Conservation (phyloP, 2,888 invertebrate genomes). For the Melitaea athalia region DNA sequence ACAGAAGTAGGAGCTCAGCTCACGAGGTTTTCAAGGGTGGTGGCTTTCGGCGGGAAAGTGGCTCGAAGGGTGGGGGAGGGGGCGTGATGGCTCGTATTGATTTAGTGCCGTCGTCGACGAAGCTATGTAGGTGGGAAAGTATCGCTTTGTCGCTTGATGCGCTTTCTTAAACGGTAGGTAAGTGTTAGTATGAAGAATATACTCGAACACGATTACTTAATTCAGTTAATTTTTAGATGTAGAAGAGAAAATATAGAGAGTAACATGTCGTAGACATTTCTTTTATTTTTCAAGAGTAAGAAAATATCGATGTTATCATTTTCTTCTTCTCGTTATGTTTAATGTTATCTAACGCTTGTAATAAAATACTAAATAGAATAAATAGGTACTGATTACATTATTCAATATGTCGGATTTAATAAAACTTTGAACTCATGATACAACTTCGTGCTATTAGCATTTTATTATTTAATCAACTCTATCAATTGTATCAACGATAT, state of each 20-base stretch:
- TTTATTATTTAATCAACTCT: too few species aligned
- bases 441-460: too few species aligned
- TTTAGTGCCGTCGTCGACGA: slow-evolving; percentile 83
- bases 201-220: background rate
- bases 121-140: slow-evolving; percentile 77
- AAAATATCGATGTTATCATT: too few species aligned
- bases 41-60: slow-evolving; percentile 80
- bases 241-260: background rate
- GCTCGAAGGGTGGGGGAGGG: slow-evolving; percentile 62
- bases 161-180: slow-evolving; percentile 64
- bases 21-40: slow-evolving; percentile 82
- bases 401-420: too few species aligned
- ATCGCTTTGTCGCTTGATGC: slow-evolving; percentile 77
- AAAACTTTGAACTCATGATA: too few species aligned
- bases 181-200: slow-evolving; percentile 27
- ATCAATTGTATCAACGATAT: too few species aligned
- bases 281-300: too few species aligned
- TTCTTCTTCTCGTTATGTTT: too few species aligned
- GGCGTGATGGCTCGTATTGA: slow-evolving; percentile 83
- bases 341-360: too few species aligned
- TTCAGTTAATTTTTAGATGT: background rate
- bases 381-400: too few species aligned
- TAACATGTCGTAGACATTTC: too few species aligned
- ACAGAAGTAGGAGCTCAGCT: slow-evolving; percentile 83
- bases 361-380: too few species aligned